Percentiles rank a stretch among this genome's conserved stretches.
These are phyloP conservation scores for Callospermophilus lateralis DNA, from an alignment of 2,113 vertebrate species.

Conservation along the genomic window DNA sequence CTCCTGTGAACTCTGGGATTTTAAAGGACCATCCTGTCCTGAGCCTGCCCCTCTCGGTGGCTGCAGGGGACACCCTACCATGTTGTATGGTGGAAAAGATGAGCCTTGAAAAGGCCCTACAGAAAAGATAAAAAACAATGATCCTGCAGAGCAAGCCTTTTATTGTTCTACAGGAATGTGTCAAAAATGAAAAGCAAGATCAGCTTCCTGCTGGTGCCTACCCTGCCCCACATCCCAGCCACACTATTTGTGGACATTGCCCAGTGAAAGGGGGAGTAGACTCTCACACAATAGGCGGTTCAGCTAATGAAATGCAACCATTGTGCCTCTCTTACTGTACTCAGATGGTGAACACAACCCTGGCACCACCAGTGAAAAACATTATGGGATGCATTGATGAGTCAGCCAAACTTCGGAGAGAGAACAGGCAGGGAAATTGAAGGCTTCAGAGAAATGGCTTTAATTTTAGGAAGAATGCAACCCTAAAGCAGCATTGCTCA, in stretches of 20 bases:
- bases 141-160: constrained; percentile 62
- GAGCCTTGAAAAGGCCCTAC: background rate
- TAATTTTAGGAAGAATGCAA: background rate
- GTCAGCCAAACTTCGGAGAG: constrained; percentile 65
- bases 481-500: background rate
- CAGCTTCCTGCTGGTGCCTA: constrained; percentile 39
- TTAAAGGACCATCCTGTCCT: background rate
- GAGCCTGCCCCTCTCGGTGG: background rate
- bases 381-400: constrained; percentile 74
- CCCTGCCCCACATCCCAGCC: constrained; percentile 33
- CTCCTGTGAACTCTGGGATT: rapidly evolving
- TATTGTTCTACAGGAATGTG: background rate
- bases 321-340: constrained; percentile 83
- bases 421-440: constrained; percentile 55
- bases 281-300: constrained; percentile 84
- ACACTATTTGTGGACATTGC: constrained; percentile 70
- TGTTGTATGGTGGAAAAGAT: background rate
- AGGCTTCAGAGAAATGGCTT: constrained; percentile 11
- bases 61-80: constrained; percentile 1
- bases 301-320: constrained; percentile 80
- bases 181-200: constrained; percentile 55
- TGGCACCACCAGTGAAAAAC: constrained; percentile 79
- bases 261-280: constrained; percentile 68
- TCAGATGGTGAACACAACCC: constrained; percentile 68
- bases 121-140: constrained; percentile 38